phyloP scores from a whole-genome alignment of 2,797 vertebrate species.

The Morus bassanus region DNA sequence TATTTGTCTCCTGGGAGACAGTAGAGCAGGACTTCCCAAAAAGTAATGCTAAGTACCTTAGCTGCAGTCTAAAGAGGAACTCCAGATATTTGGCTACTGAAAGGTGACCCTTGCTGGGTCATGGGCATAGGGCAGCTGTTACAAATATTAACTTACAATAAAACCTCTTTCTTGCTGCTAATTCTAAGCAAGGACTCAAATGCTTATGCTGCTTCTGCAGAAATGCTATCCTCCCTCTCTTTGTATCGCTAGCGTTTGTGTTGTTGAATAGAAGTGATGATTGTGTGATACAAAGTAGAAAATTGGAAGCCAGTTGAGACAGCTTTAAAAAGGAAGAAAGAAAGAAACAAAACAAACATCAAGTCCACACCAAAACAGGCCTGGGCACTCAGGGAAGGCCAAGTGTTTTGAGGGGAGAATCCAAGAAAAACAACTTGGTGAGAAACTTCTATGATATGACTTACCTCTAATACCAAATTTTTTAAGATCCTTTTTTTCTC shows the following conservation, averaged over 20 bases:
- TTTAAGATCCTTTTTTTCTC: neutral
- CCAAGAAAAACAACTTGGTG: neutral
- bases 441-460: neutral
- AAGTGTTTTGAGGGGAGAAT: neutral
- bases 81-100: neutral
- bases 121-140: neutral
- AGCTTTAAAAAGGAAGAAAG: neutral
- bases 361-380: neutral
- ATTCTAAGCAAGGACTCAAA: neutral
- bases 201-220: neutral
- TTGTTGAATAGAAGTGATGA: neutral
- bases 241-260: neutral
- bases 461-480: neutral
- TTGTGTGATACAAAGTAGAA: neutral
- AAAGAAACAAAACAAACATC: rapidly evolving
- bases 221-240: neutral
- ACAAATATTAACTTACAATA: neutral
- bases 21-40: neutral
- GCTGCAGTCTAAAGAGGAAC: neutral
- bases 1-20: neutral
- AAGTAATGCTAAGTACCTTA: neutral
- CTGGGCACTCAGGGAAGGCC: neutral
- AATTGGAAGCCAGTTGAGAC: neutral
- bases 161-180: neutral
- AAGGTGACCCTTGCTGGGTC: neutral